phyloP scores from a whole-genome alignment of 2,113 vertebrate genomes.

The Gymnocephalus cernua region DNA sequence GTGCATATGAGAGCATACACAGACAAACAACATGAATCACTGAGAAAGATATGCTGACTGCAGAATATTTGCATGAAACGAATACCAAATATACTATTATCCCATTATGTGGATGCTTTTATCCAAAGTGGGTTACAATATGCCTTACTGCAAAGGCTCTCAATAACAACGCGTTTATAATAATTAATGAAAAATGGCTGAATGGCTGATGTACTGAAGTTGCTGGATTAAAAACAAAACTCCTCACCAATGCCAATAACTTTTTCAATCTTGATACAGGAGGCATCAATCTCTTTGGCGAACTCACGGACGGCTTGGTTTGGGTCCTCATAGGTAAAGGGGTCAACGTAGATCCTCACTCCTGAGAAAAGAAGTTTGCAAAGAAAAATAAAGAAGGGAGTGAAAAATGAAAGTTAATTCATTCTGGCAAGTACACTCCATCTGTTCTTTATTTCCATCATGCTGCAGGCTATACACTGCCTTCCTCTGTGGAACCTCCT shows the following conservation, averaged over 20 bases:
- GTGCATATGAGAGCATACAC: not conserved
- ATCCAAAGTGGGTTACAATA: conserved; percentile 15
- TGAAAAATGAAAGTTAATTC: conserved; percentile 66
- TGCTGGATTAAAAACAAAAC: not conserved
- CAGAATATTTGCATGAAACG: conserved; percentile 29
- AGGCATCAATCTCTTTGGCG: conserved; percentile 98
- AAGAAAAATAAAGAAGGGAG: conserved; percentile 36
- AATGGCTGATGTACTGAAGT: not conserved
- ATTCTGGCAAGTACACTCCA: conserved; percentile 63
- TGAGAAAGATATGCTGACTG: conserved; percentile 24
- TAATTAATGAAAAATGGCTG: not conserved
- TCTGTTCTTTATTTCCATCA: conserved; percentile 77
- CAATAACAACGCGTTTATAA: not conserved
- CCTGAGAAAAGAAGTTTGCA: conserved; percentile 80
- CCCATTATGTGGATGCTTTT: conserved; percentile 16
- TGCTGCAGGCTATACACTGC: conserved; percentile 68
- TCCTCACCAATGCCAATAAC: conserved; percentile 96
- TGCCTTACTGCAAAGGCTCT: not conserved
- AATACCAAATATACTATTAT: conserved; percentile 32
- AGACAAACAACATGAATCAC: not conserved
- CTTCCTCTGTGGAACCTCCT: conserved; percentile 54
- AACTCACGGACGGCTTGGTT: conserved; percentile 99
- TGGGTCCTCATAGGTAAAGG: conserved; percentile 98
- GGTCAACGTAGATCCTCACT: conserved; percentile 97
- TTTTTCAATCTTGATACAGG: conserved; percentile 99